Base-by-base conservation (phyloP, 2,888 invertebrate genomes). In the Heliconius ethilla region DNA sequence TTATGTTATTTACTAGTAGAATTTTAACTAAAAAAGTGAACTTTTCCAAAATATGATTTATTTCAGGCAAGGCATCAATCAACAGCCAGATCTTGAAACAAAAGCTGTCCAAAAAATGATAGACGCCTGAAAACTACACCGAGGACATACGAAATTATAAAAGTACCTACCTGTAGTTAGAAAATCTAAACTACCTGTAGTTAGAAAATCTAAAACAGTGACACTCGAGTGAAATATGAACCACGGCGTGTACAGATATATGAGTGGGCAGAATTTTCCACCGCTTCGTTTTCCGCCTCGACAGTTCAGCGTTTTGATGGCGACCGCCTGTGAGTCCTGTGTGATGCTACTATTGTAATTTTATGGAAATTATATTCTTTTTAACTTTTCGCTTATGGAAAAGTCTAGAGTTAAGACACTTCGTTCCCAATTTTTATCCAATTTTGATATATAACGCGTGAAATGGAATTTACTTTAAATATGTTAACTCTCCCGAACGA, bases 231-330 rank as follows among this genome's bases (percentile, higher is more conserved):
- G 78, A 75, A 77, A 73, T 75, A 76, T 79, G 75, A 75, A 69
- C 75, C 76, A 70, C 72, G 74, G 55, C 75, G 72, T 75, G 78
- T 65, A 70, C 55, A 77, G 67, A 74, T 59, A 73, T 73, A 73
- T 37, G 76, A 79, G 76, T 75, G 70, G 78, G 79, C 79, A 75
- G 78, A 82, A 79, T 79, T 80, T 80, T 78, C 79, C 77, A 75
- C 67, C 78, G 76, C 78, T 75, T 79, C 77, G 81, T 79, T 77
- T 82, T 78, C 80, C 80, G 76, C 78, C 66, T 78, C 78, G 79
- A 78, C 78, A 76, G 69, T 78, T 77, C 79, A 75, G 75, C 73
- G 80, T 78, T 80, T 75, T 79, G 82, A 81, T 79, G 77, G 80
- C 69, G 73, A 78, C 78, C 72, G 78, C 18, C 40, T 70, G 69